These are phyloP conservation scores for Falco rusticolus DNA, from an alignment of 2,797 vertebrate genomes.

Conservation along the genomic window DNA sequence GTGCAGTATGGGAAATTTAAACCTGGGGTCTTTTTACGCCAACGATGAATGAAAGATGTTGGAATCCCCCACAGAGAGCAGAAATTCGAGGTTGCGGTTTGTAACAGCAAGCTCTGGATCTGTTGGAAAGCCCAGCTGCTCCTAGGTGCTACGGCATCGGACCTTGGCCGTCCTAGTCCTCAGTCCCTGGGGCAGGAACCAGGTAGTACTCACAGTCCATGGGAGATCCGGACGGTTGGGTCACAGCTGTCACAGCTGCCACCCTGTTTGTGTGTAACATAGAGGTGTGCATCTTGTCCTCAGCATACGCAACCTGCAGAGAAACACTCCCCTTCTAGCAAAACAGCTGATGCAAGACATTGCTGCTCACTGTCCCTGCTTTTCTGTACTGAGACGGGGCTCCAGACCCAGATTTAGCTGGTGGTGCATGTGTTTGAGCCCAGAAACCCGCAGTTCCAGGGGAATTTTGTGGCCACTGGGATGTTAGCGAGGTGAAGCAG, in stretches of 20 bases:
- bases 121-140: not conserved
- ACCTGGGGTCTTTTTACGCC: not conserved
- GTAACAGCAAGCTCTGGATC: not conserved
- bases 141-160: not conserved
- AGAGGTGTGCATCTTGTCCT: not conserved
- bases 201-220: not conserved
- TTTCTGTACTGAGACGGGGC: not conserved
- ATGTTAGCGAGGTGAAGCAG: not conserved
- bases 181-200: not conserved
- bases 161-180: not conserved
- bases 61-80: not conserved
- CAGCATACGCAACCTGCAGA: fast-evolving
- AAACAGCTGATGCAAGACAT: not conserved
- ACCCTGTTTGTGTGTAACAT: not conserved
- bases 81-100: not conserved
- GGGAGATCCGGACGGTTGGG: fast-evolving
- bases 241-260: conserved; percentile 9
- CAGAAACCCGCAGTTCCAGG: not conserved
- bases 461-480: not conserved
- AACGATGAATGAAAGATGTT: not conserved
- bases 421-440: not conserved
- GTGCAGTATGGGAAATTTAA: not conserved
- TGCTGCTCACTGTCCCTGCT: not conserved
- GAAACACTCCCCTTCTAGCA: not conserved
- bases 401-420: not conserved